These are phyloP conservation scores for Torymus texanus DNA, from an alignment of 2,888 invertebrate genomes.

Conservation along the genomic window DNA sequence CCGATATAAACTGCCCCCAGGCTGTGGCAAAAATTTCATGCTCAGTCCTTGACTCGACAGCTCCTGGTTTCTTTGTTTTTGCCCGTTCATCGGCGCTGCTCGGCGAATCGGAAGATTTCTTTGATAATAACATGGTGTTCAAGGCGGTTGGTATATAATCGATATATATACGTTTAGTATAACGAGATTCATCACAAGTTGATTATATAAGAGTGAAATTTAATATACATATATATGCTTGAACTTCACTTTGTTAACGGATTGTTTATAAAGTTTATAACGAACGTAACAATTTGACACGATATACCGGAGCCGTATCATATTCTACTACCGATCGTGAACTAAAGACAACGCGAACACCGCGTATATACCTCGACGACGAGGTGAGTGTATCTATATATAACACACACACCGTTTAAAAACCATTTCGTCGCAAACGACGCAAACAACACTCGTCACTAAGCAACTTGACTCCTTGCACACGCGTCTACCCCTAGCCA, in stretches of 20 bases:
- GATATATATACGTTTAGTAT: no score
- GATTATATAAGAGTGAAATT: no score
- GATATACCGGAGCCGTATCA: not conserved
- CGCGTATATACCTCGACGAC: no score
- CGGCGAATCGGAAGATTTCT: no score
- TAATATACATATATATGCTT: not conserved
- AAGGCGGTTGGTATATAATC: no score
- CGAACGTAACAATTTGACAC: not conserved
- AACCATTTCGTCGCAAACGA: not conserved
- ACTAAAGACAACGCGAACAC: no score
- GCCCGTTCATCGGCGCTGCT: not conserved
- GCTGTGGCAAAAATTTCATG: slow-evolving; percentile 25
- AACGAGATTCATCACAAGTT: no score
- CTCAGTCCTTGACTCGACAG: no score
- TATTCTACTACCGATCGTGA: no score
- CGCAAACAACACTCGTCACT: slow-evolving; percentile 6
- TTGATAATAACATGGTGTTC: no score
- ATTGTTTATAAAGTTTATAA: not conserved
- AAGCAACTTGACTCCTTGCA: slow-evolving; percentile 8
- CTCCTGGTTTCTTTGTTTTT: slow-evolving; percentile 11
- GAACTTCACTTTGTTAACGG: not conserved
- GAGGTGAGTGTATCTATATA: no score
- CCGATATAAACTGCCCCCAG: slow-evolving; percentile 32
- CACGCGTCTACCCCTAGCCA: not conserved
- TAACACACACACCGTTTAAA: no score